Evolutionary conservation across 53 echinoderm and acorn worm species (phyloP), one percentile per base, ranked within the genome.

Genomic region (Astropecten irregularis): DNA sequence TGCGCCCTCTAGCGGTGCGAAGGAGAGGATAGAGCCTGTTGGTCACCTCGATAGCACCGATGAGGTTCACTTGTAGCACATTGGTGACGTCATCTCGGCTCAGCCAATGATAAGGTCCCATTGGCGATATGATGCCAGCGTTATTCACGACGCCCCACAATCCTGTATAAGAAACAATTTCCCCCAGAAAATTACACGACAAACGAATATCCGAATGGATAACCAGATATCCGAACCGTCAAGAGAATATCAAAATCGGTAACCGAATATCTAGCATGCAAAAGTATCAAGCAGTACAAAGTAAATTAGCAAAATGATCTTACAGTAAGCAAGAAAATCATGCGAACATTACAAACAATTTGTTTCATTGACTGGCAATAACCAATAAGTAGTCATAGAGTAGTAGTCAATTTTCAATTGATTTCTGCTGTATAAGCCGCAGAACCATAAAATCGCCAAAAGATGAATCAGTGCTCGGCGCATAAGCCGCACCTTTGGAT

Each of bases 101-200:
- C 57, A 69, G 46, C 84, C 84, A 83, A 39, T 86, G 76, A 29
- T 64, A 86, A 8, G 50, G 65, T 23, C 76, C 86, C 54, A 76
- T 63, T 31, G 76, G 63, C 4, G 50, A 63, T n/a, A 76, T 65
- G 7, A 86, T 65, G 15, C 86, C 86, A 26, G 86, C 86, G 32
- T 86, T 86, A 40, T 86, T 86, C 6, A 86, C 86, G 29, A 86
- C 53, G 31, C 86, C 86, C 77, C 85, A 85, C 26, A 85, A 76
- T n/a, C 76, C 85, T 85, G 42, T 21, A 69, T 26, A 26, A 48
- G 0, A 39, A 36, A 58, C 18, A 37, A 40, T 40, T 4, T n/a
- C 25, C 2, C 32, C 29, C 16, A 26, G 16, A 58, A 21, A 27
- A 61, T 61, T 15, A 31, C 27, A 1, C 22, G 27, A 2, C 3